Percentiles rank a stretch among this genome's conserved stretches.
These are phyloP conservation scores for Elachura formosa DNA, from an alignment of 2,113 vertebrate genomes.

Conservation along the genomic window DNA sequence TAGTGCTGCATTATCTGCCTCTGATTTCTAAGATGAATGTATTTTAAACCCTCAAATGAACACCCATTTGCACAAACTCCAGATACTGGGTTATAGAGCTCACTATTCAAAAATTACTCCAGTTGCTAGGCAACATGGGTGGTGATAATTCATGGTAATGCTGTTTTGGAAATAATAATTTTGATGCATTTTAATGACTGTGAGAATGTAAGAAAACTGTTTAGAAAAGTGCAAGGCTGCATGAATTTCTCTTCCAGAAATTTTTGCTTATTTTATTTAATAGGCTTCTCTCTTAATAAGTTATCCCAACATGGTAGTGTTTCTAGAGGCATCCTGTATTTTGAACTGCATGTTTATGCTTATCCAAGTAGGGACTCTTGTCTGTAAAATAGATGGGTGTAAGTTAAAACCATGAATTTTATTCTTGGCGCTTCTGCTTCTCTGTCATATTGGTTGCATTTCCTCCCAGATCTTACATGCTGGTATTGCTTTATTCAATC, in stretches of 20 bases:
- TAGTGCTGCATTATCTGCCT: slow-evolving; percentile 41
- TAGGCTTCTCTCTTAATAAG: not conserved
- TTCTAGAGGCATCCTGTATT: not conserved
- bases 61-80: slow-evolving; percentile 67
- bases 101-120: slow-evolving; percentile 69
- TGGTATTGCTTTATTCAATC: not conserved
- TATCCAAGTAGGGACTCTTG: not conserved
- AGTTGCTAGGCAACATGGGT: slow-evolving; percentile 74
- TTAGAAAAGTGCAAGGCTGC: slow-evolving; percentile 17
- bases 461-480: not conserved
- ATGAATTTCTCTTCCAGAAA: not conserved
- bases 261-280: not conserved
- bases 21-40: slow-evolving; percentile 65
- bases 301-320: not conserved
- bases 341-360: not conserved
- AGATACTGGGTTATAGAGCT: slow-evolving; percentile 48
- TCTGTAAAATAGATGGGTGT: not conserved
- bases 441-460: not conserved
- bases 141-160: slow-evolving; percentile 60
- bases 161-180: slow-evolving; percentile 70
- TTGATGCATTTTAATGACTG: slow-evolving; percentile 67
- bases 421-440: not conserved
- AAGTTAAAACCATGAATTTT: not conserved
- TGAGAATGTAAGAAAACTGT: slow-evolving; percentile 28
- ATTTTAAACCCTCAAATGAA: slow-evolving; percentile 57